Evolutionary conservation across 2,113 vertebrate species (phyloP), one percentile per base, ranked within the genome.

Genomic region (Microcebus jonahi): DNA sequence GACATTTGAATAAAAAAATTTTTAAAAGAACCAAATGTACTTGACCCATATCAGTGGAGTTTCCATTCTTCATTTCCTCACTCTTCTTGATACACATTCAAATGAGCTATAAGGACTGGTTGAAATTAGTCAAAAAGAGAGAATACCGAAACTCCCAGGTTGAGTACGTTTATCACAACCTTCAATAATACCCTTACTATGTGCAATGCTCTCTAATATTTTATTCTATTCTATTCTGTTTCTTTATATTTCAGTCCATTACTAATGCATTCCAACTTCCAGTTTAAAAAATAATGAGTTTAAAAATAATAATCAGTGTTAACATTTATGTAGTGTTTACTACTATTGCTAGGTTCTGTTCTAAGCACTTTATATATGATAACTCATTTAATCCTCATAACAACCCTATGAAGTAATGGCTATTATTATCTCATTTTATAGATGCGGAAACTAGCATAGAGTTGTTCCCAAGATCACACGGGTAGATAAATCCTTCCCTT

Each of bases 271-370:
- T 90, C 10, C 42, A 92, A 80, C 14, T 57, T 95, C 45, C 63
- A 91, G 67, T 82, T 96, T 93, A 96, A 90, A 85, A 92, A 97
- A 87, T 36, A 90, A 76, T 76, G 34, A 27, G 29, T 90, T 63
- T 88, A 92, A 87, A 9, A 88, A 76, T 50, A 94, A n/a, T 61
- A 84, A 76, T 21, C 53, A 61, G 6, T 88, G 25, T 63, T 92
- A 80, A 89, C n/a, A 75, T 77, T 88, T 81, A 89, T 61, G 15
- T 87, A 77, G 61, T 77, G 3, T 83, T 67, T 68, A 88, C 39
- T 90, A 67, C 73, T 63, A 55, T 55, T 55, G 36, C 77, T 96
- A 86, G 50, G 61, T 39, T 93, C 45, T 93, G 12, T 88, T 94
- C 53, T 91, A 94, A 96, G 36, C 23, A 87, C 42, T 77, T 91